These are phyloP conservation scores for Subacronicta megacephala DNA, from an alignment of 2,888 invertebrate genomes.

Conservation along the genomic window DNA sequence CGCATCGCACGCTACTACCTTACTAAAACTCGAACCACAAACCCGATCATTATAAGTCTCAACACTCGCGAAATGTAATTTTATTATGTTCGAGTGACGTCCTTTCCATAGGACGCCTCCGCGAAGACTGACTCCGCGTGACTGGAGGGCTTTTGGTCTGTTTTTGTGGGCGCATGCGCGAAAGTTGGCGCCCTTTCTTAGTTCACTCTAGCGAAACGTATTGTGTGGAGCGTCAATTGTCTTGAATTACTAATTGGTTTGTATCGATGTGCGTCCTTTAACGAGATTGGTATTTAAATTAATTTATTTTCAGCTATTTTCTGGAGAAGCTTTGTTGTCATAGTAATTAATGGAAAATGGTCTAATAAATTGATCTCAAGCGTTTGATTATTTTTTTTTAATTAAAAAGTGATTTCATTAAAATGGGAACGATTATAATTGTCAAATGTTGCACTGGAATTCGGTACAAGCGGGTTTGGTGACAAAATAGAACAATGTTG, in stretches of 20 bases:
- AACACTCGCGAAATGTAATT: slow-evolving; percentile 59
- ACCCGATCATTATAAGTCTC: slow-evolving; percentile 61
- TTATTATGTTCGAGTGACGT: slow-evolving; percentile 62
- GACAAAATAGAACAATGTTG: slow-evolving; percentile 38
- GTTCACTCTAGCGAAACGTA: slow-evolving; percentile 76
- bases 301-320: slow-evolving; percentile 14
- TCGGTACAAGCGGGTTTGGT: slow-evolving; percentile 2
- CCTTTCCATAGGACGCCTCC: slow-evolving; percentile 62
- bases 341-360: too few species aligned
- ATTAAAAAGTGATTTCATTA: too few species aligned
- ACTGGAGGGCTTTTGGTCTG: slow-evolving; percentile 68
- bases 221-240: slow-evolving; percentile 85
- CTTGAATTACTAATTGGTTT: slow-evolving; percentile 83
- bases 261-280: slow-evolving; percentile 45
- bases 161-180: slow-evolving; percentile 75
- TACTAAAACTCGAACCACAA: slow-evolving; percentile 49
- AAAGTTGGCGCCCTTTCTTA: slow-evolving; percentile 87
- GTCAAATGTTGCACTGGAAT: slow-evolving; percentile 11
- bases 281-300: slow-evolving; percentile 27
- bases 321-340: neutral
- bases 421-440: neutral
- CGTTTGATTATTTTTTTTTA: too few species aligned
- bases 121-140: slow-evolving; percentile 77
- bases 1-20: slow-evolving; percentile 83
- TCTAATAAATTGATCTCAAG: too few species aligned